phyloP scores from a whole-genome alignment of 92 coral and sea anemone genomes.

The Virgularia gustaviana region DNA sequence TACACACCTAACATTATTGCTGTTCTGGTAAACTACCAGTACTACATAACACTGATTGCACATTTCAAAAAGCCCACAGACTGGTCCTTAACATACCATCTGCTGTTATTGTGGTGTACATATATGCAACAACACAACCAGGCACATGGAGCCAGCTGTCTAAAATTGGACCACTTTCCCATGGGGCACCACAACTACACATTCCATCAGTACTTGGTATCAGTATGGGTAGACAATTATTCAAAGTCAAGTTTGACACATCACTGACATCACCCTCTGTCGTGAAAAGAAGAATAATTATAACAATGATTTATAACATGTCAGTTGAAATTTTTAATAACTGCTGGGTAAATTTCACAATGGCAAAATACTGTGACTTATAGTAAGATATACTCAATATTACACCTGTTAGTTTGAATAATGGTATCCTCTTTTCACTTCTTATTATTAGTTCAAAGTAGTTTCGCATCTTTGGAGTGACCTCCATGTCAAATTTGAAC shows the following conservation, averaged over 20 bases:
- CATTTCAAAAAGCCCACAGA: too few relatives aligned
- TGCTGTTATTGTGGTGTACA: background rate
- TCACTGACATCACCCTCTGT: conserved; percentile 32
- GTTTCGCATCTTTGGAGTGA: conserved; percentile 32
- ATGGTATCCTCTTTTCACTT: conserved; percentile 18
- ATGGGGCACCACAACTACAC: conserved; percentile 20
- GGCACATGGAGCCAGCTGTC: conserved; percentile 27
- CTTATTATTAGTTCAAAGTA: conserved; percentile 18
- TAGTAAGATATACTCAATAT: too few relatives aligned
- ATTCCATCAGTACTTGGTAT: background rate
- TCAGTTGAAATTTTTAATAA: background rate
- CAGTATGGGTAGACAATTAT: background rate
- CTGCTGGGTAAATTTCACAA: too few relatives aligned
- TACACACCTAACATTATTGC: too few relatives aligned
- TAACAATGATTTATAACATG: background rate
- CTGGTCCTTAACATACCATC: conserved; percentile 24
- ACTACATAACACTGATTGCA: too few relatives aligned
- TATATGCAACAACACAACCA: conserved; percentile 8
- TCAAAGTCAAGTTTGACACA: background rate
- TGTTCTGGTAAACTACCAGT: too few relatives aligned
- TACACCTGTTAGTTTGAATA: conserved; percentile 11
- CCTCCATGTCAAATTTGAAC: conserved; percentile 10
- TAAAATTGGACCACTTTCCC: background rate
- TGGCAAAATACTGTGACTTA: too few relatives aligned
- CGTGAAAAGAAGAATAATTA: too few relatives aligned